Conservation (phyloP, 2,888 invertebrate genomes). For the Ceraclea dissimilis region DNA sequence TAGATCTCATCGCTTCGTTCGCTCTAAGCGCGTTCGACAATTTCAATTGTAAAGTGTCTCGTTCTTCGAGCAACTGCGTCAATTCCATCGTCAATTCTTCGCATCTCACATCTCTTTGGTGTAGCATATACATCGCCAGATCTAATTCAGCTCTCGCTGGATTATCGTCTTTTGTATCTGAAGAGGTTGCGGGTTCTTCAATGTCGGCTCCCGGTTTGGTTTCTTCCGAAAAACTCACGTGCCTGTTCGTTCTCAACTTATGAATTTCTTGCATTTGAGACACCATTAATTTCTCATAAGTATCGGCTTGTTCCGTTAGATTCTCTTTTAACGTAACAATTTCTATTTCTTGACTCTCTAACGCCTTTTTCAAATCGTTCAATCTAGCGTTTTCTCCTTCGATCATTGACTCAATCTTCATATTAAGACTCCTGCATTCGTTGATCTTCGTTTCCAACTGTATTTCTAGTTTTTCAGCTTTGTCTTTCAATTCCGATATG, state of each 20-base stretch:
- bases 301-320: slow-evolving; percentile 51
- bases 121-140: slow-evolving; percentile 74
- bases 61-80: slow-evolving; percentile 73
- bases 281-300: slow-evolving; percentile 43
- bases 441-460: slow-evolving; percentile 40
- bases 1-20: slow-evolving; percentile 54
- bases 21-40: slow-evolving; percentile 73
- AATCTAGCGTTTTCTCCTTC: slow-evolving; percentile 50
- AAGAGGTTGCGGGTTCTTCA: slow-evolving; percentile 16
- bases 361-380: slow-evolving; percentile 50
- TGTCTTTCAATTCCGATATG: slow-evolving; percentile 30
- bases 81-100: slow-evolving; percentile 82
- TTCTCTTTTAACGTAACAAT: slow-evolving; percentile 66
- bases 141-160: slow-evolving; percentile 63
- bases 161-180: slow-evolving; percentile 30
- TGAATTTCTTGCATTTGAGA: slow-evolving; percentile 21
- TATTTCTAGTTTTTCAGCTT: slow-evolving; percentile 32
- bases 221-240: slow-evolving; percentile 43
- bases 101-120: slow-evolving; percentile 78
- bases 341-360: slow-evolving; percentile 65
- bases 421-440: slow-evolving; percentile 45
- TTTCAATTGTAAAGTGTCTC: slow-evolving; percentile 76
- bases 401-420: slow-evolving; percentile 41
- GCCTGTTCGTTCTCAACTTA: slow-evolving; percentile 31
- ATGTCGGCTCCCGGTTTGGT: slow-evolving; percentile 39